Base-by-base conservation (phyloP, 2,888 invertebrate species). In the Hylaea fasciaria region DNA sequence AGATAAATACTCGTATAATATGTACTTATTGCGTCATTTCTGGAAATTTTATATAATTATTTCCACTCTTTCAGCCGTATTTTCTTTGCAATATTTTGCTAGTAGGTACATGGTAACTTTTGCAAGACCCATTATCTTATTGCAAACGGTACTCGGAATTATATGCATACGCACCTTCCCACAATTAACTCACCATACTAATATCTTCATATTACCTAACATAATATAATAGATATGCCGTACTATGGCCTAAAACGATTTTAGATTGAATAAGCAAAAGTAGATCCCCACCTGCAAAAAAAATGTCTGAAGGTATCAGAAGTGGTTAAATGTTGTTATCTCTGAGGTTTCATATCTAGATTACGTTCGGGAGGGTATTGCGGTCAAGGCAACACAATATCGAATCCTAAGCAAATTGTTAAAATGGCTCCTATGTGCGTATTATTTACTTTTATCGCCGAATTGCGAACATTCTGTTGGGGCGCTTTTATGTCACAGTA, bases 381-480 rank as follows among this genome's bases (percentile, higher is more conserved):
- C 52, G 61, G 60, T 60, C 60, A 53, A 57, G 50, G 55, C 49
- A 65, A 40, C 51, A 76, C 76, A 81, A 76, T 78, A 75, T 72
- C 71, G 74, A 74, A 80, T 78, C 82, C 85, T 81, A 82, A 86
- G 71, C 78, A 86, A 87, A 86, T 82, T 74, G 80, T 77, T 72
- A 76, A 70, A 82, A 77, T 73, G 77, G 78, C 68, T 77, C 79
- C 77, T 72, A 57, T 64, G 77, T 72, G 76, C 57, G 74, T 79
- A 77, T 81, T 86, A 81, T 82, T 83, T 84, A 80, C 82, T 78
- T 85, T 84, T 83, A 83, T 82, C 74, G 76, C 48, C 68, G 73
- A 79, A 83, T 81, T 81, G 77, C 77, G 47, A 53, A 57, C 75
- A 68, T 75, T 76, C 71, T 72, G 71, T 71, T 61, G 70, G 72